A percentile compares a stretch with the other conserved stretches of the same genome.
Conservation (phyloP, 2,888 invertebrate species). For the Branchinecta sandiegonensis region DNA sequence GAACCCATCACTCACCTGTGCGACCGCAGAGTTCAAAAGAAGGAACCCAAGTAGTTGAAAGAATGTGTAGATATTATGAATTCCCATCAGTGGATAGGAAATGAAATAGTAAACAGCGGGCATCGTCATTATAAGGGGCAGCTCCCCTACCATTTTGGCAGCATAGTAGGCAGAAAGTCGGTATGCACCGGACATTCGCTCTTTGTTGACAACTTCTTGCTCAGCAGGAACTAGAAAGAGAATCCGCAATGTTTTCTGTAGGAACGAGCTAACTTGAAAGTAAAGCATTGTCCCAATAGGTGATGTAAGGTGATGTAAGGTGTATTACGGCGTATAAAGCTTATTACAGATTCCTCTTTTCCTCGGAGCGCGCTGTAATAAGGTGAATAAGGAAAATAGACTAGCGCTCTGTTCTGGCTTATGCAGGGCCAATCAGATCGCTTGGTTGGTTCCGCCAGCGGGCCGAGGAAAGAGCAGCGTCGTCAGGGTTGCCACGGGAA, state of each 20-base stretch:
- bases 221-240: constrained; percentile 53
- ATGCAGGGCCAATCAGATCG: too few relatives aligned
- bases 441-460: too few relatives aligned
- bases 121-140: constrained; percentile 55
- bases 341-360: too few relatives aligned
- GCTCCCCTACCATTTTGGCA: constrained; percentile 65
- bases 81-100: constrained; percentile 58
- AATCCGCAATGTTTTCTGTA: not conserved
- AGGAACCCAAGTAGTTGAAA: constrained; percentile 51
- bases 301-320: too few relatives aligned
- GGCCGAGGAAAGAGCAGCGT: too few relatives aligned
- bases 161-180: constrained; percentile 62
- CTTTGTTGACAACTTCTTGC: constrained; percentile 62
- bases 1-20: constrained; percentile 43
- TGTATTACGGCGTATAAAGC: too few relatives aligned
- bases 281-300: too few relatives aligned
- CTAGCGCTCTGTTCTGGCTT: too few relatives aligned
- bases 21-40: constrained; percentile 53
- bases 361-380: too few relatives aligned
- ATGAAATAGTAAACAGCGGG: constrained; percentile 60
- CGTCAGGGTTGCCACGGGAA: too few relatives aligned
- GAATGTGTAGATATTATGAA: constrained; percentile 47
- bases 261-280: too few relatives aligned
- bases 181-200: constrained; percentile 60
- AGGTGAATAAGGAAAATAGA: too few relatives aligned